Percentiles rank a stretch among this genome's conserved stretches.
Evolutionary conservation across 2,888 invertebrate genomes (phyloP).

Genomic region (Sesia apiformis): DNA sequence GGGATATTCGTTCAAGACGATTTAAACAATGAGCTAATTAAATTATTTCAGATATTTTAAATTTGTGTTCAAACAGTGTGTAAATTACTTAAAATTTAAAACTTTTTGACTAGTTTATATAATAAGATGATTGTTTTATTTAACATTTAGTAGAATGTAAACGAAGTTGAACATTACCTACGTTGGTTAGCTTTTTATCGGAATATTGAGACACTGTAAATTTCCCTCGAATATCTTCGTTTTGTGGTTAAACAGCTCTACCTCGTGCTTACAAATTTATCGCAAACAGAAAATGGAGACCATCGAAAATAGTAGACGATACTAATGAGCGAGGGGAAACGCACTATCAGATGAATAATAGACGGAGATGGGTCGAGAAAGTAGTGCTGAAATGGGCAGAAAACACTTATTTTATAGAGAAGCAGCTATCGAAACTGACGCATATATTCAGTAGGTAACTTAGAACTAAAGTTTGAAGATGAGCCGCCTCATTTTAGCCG

Average conservation of each 20-base stretch:
- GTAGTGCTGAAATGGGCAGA: slow-evolving; percentile 20
- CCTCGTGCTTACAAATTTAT: slow-evolving; percentile 46
- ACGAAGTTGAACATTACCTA: too few relatives aligned
- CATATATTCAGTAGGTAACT: too few relatives aligned
- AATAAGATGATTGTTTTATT: too few relatives aligned
- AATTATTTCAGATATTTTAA: too few relatives aligned
- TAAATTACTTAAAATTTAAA: too few relatives aligned
- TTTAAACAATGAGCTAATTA: not conserved
- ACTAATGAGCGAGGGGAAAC: slow-evolving; percentile 51
- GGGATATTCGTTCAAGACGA: not conserved
- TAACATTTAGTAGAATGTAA: too few relatives aligned
- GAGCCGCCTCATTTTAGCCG: too few relatives aligned
- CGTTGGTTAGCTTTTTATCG: not conserved
- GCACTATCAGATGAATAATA: slow-evolving; percentile 55
- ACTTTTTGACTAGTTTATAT: too few relatives aligned
- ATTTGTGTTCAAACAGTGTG: too few relatives aligned
- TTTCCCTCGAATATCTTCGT: slow-evolving; percentile 6
- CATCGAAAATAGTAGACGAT: slow-evolving; percentile 49
- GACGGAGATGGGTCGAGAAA: slow-evolving; percentile 26
- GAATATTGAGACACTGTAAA: not conserved
- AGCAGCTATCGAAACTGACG: too few relatives aligned
- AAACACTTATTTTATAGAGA: too few relatives aligned
- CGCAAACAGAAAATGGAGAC: slow-evolving; percentile 44
- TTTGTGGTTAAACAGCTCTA: slow-evolving; percentile 47
- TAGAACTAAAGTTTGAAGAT: too few relatives aligned